Base-by-base conservation (phyloP, 2,888 invertebrate genomes). In the Zaprionus obscuricornis region DNA sequence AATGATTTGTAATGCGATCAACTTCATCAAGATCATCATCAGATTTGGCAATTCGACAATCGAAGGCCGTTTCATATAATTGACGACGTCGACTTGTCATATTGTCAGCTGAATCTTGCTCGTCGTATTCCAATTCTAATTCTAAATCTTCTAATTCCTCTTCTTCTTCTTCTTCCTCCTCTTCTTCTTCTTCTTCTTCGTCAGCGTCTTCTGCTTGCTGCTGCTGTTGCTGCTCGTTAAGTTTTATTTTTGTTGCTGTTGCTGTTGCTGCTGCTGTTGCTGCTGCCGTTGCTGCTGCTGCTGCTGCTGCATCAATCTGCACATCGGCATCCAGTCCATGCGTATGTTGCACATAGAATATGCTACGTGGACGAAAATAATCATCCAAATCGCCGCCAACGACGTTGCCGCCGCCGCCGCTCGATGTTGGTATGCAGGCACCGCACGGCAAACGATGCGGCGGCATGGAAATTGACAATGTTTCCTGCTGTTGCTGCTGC, bases 1-100 rank as follows among this genome's bases (percentile, higher is more conserved):
- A 94, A 85, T 96, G 96, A 87, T 96, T 96, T 71, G 95, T 94
- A 63, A 96, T 93, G 60, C 95, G 93, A 79, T 96, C 96, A 45
- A 96, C 93, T 85, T 96, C 96, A 87, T 96, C 92, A 75, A 96
- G 95, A 74, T 94, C 94, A 81, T 94, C 94, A 78, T 94, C 94
- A 5, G 96, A 96, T 69, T 95, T 94, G 87, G 94, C 94, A 85
- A 96, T 94, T 90, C 95, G 95, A 90, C 96, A 96, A 90, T 96
- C 96, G 90, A 96, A 96, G 56, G 96, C 96, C 52, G 96, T 96
- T 91, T 96, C 96, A 90, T 96, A 96, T 51, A 96, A 93, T 90
- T 95, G 95, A 85, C 95, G 93, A 89, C 93, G 92, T 54, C 93
- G 91, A 34, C 82, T 84, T 13, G 82, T 82, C 81, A 82, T 82